A percentile compares a stretch with the other conserved stretches of the same genome.
Evolutionary conservation across 2,113 vertebrate genomes (phyloP).

Genomic region (Pomatorhinus ruficollis): DNA sequence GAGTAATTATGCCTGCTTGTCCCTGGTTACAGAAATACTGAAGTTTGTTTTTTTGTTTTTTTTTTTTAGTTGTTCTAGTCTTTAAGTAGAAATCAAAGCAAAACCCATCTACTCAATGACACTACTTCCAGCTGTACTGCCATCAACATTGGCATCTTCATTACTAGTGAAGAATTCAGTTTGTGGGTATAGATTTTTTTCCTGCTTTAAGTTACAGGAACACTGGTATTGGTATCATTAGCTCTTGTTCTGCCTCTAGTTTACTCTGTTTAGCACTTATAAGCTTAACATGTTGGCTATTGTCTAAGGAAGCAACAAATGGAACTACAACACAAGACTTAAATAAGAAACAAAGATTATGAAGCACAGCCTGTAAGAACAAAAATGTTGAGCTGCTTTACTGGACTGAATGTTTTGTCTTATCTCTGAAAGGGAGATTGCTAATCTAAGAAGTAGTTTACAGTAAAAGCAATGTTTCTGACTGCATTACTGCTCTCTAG

Average conservation of each 20-base stretch:
- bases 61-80: not conserved
- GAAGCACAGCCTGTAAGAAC: not conserved
- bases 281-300: not conserved
- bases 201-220: not conserved
- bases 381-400: not conserved
- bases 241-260: not conserved
- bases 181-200: not conserved
- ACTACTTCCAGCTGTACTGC: not conserved
- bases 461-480: not conserved
- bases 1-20: not conserved
- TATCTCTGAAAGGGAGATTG: not conserved
- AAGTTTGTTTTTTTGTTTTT: not conserved
- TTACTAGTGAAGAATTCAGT: not conserved
- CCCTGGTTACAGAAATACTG: not conserved
- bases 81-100: not conserved
- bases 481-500: not conserved
- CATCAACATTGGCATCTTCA: not conserved
- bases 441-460: not conserved
- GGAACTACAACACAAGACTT: not conserved
- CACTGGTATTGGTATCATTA: not conserved
- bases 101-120: not conserved
- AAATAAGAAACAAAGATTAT: not conserved
- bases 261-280: not conserved
- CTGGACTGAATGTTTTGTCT: not conserved
- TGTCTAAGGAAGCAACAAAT: not conserved